Evolutionary conservation across 2,888 invertebrate species (phyloP), one percentile per base, ranked within the genome.

Genomic region (Lymantria dispar): DNA sequence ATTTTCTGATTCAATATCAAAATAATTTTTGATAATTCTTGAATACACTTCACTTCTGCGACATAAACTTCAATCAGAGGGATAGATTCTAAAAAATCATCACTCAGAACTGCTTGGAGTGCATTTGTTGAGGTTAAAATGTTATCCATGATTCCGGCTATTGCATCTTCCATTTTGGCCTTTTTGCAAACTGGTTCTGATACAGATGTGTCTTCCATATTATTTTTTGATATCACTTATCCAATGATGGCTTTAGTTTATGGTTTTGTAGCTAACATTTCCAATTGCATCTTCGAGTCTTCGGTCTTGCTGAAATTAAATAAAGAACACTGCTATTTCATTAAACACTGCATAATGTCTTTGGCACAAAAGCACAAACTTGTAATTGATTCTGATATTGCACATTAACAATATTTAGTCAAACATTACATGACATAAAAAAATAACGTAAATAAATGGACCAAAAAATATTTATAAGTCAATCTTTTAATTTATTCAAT

Each of bases 1-100:
- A 94, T 64, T 30, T 89, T 87, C 30, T 92, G 85, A 61, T 93
- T 94, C 11, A 95, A 78, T 39, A 92, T 78, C 22, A 83, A 64
- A 40, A 97, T 93, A 0, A 94, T 87, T 52, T 81, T 87, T 0
- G 96, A 95, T 40, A 94, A 93, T 11, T 92, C 82, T 70, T 93
- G 94, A 15, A 91, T 92, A 50, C 94, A 90, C 48, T 85, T 90
- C 14, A 96, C 88, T 39, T 84, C 85, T 7, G 93, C 95, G 3
- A 94, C 87, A 68, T 92, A 94, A 0, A 94, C 94, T 54, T 93
- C 86, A 0, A 90, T 85, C 0, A 93, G 76, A 0, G 90, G 82
- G 15, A 93, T 78, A 5, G 90, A 83, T 13, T 89, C 76, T 0
- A 74, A 78, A 8, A 93, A 80, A 29, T 93, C 93, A 46, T 93